These are phyloP conservation scores for Lysandra bellargus DNA, from an alignment of 2,888 invertebrate species.

Conservation along the genomic window DNA sequence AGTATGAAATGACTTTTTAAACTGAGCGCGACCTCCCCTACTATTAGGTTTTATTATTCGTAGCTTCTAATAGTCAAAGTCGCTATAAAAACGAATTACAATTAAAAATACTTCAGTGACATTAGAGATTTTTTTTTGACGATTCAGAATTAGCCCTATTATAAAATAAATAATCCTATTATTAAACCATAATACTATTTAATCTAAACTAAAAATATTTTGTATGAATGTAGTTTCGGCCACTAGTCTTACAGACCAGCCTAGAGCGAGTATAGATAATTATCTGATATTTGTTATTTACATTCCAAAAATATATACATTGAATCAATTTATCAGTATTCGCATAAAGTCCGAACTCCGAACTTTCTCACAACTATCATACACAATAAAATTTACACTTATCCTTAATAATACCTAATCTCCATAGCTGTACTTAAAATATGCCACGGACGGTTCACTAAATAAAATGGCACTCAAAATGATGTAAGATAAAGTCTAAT, in stretches of 20 bases:
- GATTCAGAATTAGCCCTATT: background rate
- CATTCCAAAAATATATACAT: background rate
- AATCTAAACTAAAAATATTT: slow-evolving; percentile 9
- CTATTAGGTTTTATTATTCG: too few relatives aligned
- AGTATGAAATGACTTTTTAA: too few relatives aligned
- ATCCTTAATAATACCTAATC: slow-evolving; percentile 29
- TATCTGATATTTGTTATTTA: background rate
- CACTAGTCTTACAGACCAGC: background rate
- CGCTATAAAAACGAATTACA: background rate
- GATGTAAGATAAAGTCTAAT: slow-evolving; percentile 37
- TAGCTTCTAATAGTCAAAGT: background rate
- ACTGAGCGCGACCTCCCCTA: too few relatives aligned
- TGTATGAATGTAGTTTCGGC: background rate
- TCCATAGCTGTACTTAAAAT: slow-evolving; percentile 43
- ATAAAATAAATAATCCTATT: slow-evolving; percentile 24
- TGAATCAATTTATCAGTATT: background rate
- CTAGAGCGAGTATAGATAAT: background rate
- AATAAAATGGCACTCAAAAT: slow-evolving; percentile 52
- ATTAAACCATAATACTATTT: slow-evolving; percentile 22
- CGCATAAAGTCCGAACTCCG: background rate
- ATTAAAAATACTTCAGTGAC: background rate
- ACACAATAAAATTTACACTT: slow-evolving; percentile 25
- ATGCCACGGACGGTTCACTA: slow-evolving; percentile 48
- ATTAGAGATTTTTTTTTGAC: background rate
- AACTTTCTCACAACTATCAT: background rate